Base-by-base conservation (phyloP, 2,797 vertebrate species). In the Naso thynnoides region DNA sequence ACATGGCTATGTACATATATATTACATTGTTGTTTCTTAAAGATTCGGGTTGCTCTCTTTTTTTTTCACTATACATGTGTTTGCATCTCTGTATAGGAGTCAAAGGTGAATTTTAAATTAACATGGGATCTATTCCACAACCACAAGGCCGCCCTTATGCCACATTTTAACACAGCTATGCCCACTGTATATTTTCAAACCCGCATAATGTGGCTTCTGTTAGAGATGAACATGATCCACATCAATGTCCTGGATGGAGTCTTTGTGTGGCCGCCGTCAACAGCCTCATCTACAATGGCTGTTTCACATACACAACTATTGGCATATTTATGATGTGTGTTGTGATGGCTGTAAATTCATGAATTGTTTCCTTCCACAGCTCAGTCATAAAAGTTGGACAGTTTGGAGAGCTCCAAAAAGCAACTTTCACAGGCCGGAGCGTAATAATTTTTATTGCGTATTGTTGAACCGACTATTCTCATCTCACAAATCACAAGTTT, bases 281-380 rank as follows among this genome's bases (percentile, higher is more conserved):
- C 67, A 39, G 44, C 18, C 59, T 73, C 16, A 29, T 83, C 63
- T 66, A 69, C 54, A 59, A 64, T 44, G 5, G 16, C 53, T n/a
- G 29, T 47, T 33, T 72, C 56, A 42, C 71, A 70, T 24, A 57
- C 31, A 69, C 52, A 69, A 29, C 58, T 16, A 23, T 44, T 76
- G 81, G 54, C 62, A 71, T 77, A 69, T 86, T 85, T 80, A 86
- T 81, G 79, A 78, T 80, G 45, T 59, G 62, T 63, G 60, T 84
- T 59, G 69, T 49, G 65, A 75, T 52, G 26, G 55, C 68, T 69
- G 66, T 84, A 79, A 81, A 87, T 73, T 31, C 42, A 60, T 21
- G 67, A 73, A 78, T 84, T 68, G 76, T 76, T 89, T 60, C 21
- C 21, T 52, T 83, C 61, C 58, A 47, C 54, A 55, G 76, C 48